These are phyloP conservation scores for Nycteola revayana DNA, from an alignment of 2,888 invertebrate species.

Conservation along the genomic window DNA sequence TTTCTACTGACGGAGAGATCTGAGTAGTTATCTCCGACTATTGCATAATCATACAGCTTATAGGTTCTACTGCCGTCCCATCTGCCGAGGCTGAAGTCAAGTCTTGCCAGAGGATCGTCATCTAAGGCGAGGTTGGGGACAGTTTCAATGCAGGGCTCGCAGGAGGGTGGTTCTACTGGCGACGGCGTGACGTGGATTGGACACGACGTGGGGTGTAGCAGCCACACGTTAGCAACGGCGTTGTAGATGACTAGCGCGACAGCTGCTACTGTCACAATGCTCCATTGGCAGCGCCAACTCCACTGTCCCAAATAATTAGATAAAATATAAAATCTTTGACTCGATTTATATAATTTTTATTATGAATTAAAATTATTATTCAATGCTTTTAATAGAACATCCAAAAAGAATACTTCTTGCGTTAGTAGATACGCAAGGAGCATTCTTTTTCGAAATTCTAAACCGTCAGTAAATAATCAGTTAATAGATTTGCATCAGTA, in stretches of 20 bases:
- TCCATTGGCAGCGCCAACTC: slow-evolving; percentile 85
- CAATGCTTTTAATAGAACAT: too few species aligned
- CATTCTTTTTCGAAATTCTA: too few species aligned
- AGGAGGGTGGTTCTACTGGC: slow-evolving; percentile 50
- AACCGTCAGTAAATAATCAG: too few species aligned
- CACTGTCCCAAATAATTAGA: slow-evolving; percentile 49
- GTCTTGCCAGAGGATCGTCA: slow-evolving; percentile 75
- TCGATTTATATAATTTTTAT: too few species aligned
- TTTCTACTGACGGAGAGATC: slow-evolving; percentile 80
- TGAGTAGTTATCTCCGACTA: slow-evolving; percentile 85
- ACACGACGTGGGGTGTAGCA: slow-evolving; percentile 57
- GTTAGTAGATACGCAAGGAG: too few species aligned
- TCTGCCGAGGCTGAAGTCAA: slow-evolving; percentile 86
- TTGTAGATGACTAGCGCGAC: slow-evolving; percentile 84
- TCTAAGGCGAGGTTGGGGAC: slow-evolving; percentile 48
- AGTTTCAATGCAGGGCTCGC: slow-evolving; percentile 64
- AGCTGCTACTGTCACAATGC: slow-evolving; percentile 84
- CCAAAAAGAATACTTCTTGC: too few species aligned
- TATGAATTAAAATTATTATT: too few species aligned
- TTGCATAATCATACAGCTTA: slow-evolving; percentile 87
- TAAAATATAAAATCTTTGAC: too few species aligned
- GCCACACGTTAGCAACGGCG: slow-evolving; percentile 68
- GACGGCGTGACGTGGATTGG: slow-evolving; percentile 40
- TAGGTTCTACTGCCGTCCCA: slow-evolving; percentile 88
- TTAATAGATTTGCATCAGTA: too few species aligned